Percentiles rank a stretch among this genome's conserved stretches.
Conservation (phyloP, 2,113 vertebrate genomes). For the Candoia aspera region DNA sequence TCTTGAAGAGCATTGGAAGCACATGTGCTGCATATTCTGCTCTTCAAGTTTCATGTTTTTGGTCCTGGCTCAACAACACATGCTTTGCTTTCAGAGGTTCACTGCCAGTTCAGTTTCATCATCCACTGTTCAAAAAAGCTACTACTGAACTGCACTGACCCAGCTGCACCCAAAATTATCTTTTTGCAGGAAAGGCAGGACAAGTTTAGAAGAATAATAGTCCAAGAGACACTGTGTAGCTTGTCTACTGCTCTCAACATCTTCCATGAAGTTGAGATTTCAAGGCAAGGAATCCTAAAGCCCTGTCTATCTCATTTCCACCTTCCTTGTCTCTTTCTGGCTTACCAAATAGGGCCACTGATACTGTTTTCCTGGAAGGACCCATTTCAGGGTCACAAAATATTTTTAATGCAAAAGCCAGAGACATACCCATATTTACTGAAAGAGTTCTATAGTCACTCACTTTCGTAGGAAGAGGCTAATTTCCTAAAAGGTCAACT, state of each 20-base stretch:
- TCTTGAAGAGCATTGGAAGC: background rate
- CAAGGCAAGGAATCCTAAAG: background rate
- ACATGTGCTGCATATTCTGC: background rate
- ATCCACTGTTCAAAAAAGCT: background rate
- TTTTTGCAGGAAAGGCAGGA: background rate
- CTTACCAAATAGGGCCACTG: background rate
- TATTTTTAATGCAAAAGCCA: background rate
- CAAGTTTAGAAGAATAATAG: background rate
- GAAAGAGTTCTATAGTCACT: background rate
- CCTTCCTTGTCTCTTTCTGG: background rate
- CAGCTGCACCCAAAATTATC: background rate
- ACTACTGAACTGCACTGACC: background rate
- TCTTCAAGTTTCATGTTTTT: background rate
- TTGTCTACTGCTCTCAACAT: background rate
- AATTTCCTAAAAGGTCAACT: background rate
- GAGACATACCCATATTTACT: background rate
- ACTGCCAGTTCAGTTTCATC: background rate
- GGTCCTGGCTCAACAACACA: background rate
- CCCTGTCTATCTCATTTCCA: background rate
- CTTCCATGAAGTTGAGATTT: background rate
- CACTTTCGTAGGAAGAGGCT: background rate
- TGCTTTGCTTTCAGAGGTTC: background rate
- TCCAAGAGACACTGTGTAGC: background rate
- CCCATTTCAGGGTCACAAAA: background rate
- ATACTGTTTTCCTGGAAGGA: background rate